phyloP scores from a whole-genome alignment of 2,797 vertebrate genomes.

The Halcyon leucocephala region DNA sequence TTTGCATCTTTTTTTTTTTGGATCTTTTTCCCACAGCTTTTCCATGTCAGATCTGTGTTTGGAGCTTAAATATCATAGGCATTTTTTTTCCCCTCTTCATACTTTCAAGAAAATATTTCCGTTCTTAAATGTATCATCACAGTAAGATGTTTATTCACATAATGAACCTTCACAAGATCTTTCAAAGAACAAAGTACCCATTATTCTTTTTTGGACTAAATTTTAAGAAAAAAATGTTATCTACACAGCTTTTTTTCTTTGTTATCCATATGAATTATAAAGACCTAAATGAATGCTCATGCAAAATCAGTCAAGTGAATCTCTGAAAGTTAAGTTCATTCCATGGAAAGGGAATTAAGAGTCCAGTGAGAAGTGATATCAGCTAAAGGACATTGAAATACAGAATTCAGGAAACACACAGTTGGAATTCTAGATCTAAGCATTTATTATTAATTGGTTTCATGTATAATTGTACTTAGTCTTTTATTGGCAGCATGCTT shows the following conservation, averaged over 20 bases:
- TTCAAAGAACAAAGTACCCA: not conserved
- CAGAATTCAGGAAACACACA: not conserved
- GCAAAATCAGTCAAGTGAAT: not conserved
- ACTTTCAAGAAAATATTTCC: not conserved
- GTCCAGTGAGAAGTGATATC: not conserved
- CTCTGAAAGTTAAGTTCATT: not conserved
- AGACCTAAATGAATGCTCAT: not conserved
- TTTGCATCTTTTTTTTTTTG: not conserved
- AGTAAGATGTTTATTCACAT: not conserved
- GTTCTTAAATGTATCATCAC: not conserved
- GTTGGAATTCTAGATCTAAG: not conserved
- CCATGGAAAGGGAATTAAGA: not conserved
- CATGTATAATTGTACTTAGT: not conserved
- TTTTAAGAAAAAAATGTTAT: not conserved
- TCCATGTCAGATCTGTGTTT: not conserved
- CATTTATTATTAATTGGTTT: constrained; percentile 33
- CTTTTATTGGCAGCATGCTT: constrained; percentile 15
- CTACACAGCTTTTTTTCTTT: not conserved
- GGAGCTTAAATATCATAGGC: not conserved
- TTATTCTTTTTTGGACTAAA: not conserved
- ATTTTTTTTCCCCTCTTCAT: rapidly evolving
- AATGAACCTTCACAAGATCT: not conserved
- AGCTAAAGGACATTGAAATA: not conserved
- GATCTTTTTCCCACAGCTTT: not conserved
- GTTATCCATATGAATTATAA: not conserved